A percentile compares a stretch with the other conserved stretches of the same genome.
phyloP scores from a whole-genome alignment of 2,113 vertebrate species.

The Pogonocichla stellata region DNA sequence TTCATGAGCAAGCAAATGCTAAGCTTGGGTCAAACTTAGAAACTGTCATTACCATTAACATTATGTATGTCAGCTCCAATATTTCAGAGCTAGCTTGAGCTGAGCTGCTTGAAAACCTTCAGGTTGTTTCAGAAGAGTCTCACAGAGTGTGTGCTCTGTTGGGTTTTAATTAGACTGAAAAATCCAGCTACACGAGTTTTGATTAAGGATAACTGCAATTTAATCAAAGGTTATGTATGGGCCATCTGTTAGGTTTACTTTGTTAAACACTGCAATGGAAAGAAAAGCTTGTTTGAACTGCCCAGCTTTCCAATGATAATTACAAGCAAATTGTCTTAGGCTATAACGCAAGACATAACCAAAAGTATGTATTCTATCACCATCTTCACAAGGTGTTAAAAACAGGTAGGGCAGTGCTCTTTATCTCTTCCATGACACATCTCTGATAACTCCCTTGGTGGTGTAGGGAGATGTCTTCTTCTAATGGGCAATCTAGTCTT shows the following conservation, averaged over 20 bases:
- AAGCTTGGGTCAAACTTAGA: background rate
- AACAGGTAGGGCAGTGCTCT: background rate
- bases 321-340: background rate
- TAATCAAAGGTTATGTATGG: background rate
- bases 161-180: background rate
- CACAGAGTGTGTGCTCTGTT: background rate
- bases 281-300: background rate
- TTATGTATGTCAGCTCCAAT: background rate
- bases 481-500: background rate
- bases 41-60: background rate
- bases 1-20: background rate
- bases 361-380: background rate
- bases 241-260: background rate
- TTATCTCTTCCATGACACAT: background rate
- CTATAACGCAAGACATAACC: background rate
- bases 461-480: too few relatives aligned
- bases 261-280: background rate
- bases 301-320: background rate
- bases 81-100: background rate
- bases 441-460: background rate
- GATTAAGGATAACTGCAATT: background rate
- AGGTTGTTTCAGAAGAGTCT: background rate
- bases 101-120: background rate
- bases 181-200: background rate
- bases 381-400: too few relatives aligned